These are phyloP conservation scores for Agelastica alni DNA, from an alignment of 2,888 invertebrate genomes.

Conservation along the genomic window DNA sequence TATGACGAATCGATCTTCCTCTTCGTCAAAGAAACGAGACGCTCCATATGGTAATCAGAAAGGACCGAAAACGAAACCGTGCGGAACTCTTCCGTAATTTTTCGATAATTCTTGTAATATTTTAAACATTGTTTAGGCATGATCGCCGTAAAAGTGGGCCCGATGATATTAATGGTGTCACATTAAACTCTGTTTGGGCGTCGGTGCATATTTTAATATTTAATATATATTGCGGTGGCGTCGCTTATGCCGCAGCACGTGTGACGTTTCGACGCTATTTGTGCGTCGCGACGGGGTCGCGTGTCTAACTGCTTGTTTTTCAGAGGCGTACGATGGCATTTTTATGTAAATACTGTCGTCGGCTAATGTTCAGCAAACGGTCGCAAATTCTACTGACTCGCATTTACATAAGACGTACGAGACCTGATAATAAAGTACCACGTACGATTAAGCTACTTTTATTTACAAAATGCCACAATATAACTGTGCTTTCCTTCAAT, in stretches of 20 bases:
- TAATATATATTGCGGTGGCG: conserved; percentile 37
- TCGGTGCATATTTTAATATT: conserved; percentile 40
- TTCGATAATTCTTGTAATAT: too few relatives aligned
- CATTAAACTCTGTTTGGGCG: conserved; percentile 33
- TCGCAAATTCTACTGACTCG: conserved; percentile 1
- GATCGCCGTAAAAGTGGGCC: conserved; percentile 15
- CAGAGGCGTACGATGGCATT: conserved; percentile 25
- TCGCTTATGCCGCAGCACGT: conserved; percentile 38
- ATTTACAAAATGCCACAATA: too few relatives aligned
- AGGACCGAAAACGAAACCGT: too few relatives aligned
- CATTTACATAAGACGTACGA: conserved; percentile 5
- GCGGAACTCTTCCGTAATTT: too few relatives aligned
- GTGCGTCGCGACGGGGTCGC: conserved; percentile 20
- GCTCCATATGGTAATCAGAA: too few relatives aligned
- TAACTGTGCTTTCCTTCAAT: too few relatives aligned
- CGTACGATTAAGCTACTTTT: too few relatives aligned
- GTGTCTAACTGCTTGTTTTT: conserved; percentile 25
- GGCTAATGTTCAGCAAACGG: conserved; percentile 12
- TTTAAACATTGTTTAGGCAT: too few relatives aligned
- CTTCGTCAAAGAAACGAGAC: too few relatives aligned
- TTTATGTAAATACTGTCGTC: conserved; percentile 10
- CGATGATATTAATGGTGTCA: conserved; percentile 28
- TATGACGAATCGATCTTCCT: too few relatives aligned
- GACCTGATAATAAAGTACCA: too few relatives aligned
- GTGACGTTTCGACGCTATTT: conserved; percentile 29